Conservation (phyloP, 2,797 vertebrate species). For the Periophthalmus magnuspinnatus region DNA sequence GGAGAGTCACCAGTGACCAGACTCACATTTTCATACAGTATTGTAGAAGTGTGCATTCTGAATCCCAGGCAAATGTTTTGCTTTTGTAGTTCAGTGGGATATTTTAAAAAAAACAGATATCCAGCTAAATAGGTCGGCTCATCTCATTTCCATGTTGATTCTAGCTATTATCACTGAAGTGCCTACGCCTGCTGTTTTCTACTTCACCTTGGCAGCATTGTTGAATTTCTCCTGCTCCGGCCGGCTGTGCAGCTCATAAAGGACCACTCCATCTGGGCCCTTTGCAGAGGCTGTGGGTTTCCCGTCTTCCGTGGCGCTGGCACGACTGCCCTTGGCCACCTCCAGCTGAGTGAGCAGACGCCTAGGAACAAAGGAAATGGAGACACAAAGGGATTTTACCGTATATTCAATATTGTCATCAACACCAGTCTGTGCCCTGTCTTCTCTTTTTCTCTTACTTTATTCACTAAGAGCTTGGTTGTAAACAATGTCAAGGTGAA, state of each 20-base stretch:
- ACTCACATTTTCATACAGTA: too few relatives aligned
- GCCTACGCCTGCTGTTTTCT: constrained; percentile 15
- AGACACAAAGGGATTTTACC: constrained; percentile 37
- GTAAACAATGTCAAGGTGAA: constrained; percentile 19
- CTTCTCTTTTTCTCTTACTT: background rate
- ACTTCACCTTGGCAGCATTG: constrained; percentile 87
- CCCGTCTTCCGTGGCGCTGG: constrained; percentile 58
- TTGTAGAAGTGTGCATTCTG: too few relatives aligned
- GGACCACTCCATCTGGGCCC: constrained; percentile 78
- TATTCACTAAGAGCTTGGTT: background rate
- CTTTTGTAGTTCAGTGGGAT: background rate
- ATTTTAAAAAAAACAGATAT: background rate
- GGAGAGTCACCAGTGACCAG: too few relatives aligned
- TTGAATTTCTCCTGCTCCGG: constrained; percentile 93
- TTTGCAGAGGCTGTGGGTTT: constrained; percentile 60
- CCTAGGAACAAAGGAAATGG: constrained; percentile 63
- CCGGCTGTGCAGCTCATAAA: constrained; percentile 91
- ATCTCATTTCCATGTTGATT: constrained; percentile 17
- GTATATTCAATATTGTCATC: constrained; percentile 28
- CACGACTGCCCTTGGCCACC: constrained; percentile 79
- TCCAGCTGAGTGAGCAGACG: constrained; percentile 92
- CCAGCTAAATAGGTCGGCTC: constrained; percentile 27
- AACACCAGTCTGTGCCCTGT: background rate
- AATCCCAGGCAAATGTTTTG: background rate
- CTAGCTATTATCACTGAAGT: constrained; percentile 17